A percentile compares a stretch with the other conserved stretches of the same genome.
phyloP scores from a whole-genome alignment of 2,113 vertebrate genomes.

The Nansenia antarctica region DNA sequence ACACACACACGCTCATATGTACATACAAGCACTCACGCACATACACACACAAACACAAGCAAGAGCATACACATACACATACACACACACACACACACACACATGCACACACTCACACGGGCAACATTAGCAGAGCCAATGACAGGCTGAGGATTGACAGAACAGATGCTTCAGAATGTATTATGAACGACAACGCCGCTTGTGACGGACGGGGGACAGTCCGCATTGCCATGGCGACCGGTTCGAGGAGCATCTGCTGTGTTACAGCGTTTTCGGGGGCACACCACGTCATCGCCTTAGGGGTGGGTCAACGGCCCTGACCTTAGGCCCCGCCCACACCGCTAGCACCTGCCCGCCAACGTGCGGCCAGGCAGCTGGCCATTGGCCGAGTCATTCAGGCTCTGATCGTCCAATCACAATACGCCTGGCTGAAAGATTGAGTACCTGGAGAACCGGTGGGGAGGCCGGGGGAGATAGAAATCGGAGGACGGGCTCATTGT shows the following conservation, averaged over 20 bases:
- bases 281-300: background rate
- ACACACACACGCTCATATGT: background rate
- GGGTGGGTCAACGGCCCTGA: background rate
- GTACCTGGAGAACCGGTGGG: too few relatives aligned
- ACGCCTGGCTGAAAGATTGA: too few relatives aligned
- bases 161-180: constrained; percentile 5
- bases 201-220: background rate
- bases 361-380: background rate
- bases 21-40: background rate
- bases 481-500: too few relatives aligned
- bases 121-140: background rate
- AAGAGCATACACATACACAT: too few relatives aligned
- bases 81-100: constrained; percentile 10
- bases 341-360: background rate
- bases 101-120: constrained; percentile 14
- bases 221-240: constrained; percentile 29
- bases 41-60: background rate
- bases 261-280: background rate
- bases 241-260: background rate
- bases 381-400: background rate
- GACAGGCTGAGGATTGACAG: background rate
- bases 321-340: background rate
- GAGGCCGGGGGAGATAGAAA: too few relatives aligned
- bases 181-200: constrained; percentile 4
- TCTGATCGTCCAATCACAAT: too few relatives aligned